phyloP scores from a whole-genome alignment of 2,113 vertebrate species.

The Hippocampus abdominalis region DNA sequence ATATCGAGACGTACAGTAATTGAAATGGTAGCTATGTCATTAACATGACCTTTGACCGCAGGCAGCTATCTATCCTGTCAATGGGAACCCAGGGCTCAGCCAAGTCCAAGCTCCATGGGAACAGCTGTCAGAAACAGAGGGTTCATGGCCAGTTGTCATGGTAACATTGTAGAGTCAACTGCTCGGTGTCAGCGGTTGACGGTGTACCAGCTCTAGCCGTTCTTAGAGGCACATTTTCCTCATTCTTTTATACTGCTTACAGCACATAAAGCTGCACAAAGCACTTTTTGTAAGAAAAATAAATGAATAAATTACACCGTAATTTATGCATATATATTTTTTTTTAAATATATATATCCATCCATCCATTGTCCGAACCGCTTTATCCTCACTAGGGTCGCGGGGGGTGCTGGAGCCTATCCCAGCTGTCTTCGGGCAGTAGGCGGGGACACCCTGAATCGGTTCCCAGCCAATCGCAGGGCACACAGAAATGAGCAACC shows the following conservation, averaged over 20 bases:
- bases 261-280: conserved; percentile 10
- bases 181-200: conserved; percentile 46
- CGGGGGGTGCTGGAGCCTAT: too few relatives aligned
- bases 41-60: conserved; percentile 36
- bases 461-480: too few relatives aligned
- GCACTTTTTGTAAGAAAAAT: conserved; percentile 8
- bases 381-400: too few relatives aligned
- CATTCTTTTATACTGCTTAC: conserved; percentile 21
- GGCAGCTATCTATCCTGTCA: conserved; percentile 38
- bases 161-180: conserved; percentile 54
- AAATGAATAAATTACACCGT: neutral
- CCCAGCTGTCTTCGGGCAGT: too few relatives aligned
- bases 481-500: too few relatives aligned
- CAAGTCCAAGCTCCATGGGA: conserved; percentile 55
- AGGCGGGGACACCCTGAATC: too few relatives aligned
- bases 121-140: conserved; percentile 66
- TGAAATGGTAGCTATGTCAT: conserved; percentile 38
- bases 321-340: too few relatives aligned
- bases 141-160: conserved; percentile 59
- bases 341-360: too few relatives aligned
- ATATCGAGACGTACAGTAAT: neutral
- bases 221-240: conserved; percentile 37
- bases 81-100: conserved; percentile 37
- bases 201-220: conserved; percentile 53
- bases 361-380: too few relatives aligned